Conservation (phyloP, 2,888 invertebrate genomes). For the Argyra leucocephala region DNA sequence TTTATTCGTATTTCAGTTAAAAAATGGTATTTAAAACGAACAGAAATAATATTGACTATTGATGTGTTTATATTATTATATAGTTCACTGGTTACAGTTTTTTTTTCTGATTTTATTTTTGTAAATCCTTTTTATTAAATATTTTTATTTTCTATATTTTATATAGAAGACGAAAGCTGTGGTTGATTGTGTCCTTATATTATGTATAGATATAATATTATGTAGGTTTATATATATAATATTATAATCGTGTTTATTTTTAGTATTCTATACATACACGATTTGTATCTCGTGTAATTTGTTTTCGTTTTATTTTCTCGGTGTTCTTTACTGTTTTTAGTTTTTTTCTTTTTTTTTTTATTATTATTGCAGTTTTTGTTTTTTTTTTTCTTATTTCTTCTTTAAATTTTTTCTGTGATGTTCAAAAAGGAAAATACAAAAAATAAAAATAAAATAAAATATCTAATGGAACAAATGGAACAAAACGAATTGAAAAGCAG, state of each 20-base stretch:
- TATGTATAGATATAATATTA: background rate
- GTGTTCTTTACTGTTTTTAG: background rate
- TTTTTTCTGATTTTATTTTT: no score
- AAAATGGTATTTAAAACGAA: no score
- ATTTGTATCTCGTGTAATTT: conserved; percentile 1
- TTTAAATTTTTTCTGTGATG: background rate
- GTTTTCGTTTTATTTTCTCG: background rate
- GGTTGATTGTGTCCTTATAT: background rate
- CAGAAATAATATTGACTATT: no score
- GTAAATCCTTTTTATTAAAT: no score
- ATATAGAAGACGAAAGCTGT: no score
- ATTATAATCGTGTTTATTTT: background rate
- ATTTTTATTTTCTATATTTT: no score
- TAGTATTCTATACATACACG: background rate
- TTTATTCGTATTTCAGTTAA: no score
- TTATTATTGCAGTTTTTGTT: background rate
- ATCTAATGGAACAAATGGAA: background rate
- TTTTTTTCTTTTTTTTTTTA: background rate
- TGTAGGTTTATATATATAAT: background rate
- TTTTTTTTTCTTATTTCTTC: background rate
- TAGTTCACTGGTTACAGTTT: no score
- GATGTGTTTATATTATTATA: no score
- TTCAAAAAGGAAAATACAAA: background rate
- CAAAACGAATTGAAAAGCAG: background rate
- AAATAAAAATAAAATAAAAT: background rate